Conservation (phyloP, 1,140 invertebrate species). For the Cylas formicarius region DNA sequence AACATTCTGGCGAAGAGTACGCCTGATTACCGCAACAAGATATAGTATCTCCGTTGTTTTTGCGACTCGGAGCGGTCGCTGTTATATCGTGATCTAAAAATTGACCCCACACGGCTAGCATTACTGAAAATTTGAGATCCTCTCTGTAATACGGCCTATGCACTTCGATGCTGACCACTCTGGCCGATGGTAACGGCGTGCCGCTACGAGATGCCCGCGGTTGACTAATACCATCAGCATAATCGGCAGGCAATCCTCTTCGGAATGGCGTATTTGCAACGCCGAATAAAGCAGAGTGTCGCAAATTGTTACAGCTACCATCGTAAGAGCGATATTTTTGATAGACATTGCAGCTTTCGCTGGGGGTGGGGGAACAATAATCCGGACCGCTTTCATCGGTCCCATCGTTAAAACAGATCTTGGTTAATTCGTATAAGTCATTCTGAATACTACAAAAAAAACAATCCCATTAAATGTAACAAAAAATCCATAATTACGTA, state of each 20-base stretch:
- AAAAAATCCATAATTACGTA: slow-evolving; percentile 19
- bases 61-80: slow-evolving; percentile 67
- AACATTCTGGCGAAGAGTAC: slow-evolving; percentile 68
- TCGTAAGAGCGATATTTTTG: slow-evolving; percentile 59
- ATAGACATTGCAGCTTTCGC: slow-evolving; percentile 19
- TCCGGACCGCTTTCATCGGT: slow-evolving; percentile 7
- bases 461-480: neutral
- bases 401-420: slow-evolving; percentile 17
- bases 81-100: slow-evolving; percentile 95
- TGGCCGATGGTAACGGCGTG: slow-evolving; percentile 57
- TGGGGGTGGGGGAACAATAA: no score
- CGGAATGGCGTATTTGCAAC: slow-evolving; percentile 68
- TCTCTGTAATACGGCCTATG: slow-evolving; percentile 62
- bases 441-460: slow-evolving; percentile 2
- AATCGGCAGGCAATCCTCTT: slow-evolving; percentile 64
- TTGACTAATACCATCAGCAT: slow-evolving; percentile 67
- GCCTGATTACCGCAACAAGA: slow-evolving; percentile 49
- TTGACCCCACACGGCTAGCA: slow-evolving; percentile 87
- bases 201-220: slow-evolving; percentile 55
- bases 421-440: neutral
- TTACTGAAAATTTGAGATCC: slow-evolving; percentile 69
- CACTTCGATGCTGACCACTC: slow-evolving; percentile 63
- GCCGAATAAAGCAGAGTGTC: slow-evolving; percentile 58
- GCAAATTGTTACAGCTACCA: slow-evolving; percentile 75
- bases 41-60: slow-evolving; percentile 55